A percentile compares a stretch with the other conserved stretches of the same genome.
phyloP scores from a whole-genome alignment of 2,797 vertebrate species.

The Phoebastria nigripes region DNA sequence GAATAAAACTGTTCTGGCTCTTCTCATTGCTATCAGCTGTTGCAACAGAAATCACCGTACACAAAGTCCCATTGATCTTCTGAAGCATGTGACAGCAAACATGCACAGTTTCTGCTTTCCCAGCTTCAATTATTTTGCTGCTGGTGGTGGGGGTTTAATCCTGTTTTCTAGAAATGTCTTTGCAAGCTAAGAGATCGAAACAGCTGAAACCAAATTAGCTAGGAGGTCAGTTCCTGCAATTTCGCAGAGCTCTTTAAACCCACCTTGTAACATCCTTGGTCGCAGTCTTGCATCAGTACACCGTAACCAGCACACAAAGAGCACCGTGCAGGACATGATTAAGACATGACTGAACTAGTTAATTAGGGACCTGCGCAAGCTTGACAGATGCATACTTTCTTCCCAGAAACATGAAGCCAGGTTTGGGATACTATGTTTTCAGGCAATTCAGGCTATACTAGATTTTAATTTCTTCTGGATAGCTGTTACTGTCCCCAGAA shows the following conservation, averaged over 20 bases:
- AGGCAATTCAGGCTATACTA: neutral
- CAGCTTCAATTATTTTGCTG: neutral
- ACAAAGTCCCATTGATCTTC: neutral
- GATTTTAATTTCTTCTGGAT: neutral
- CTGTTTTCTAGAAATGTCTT: neutral
- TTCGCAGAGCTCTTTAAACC: neutral
- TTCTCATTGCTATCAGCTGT: neutral
- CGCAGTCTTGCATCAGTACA: neutral
- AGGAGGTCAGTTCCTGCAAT: neutral
- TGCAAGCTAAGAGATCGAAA: neutral
- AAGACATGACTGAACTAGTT: conserved; percentile 4
- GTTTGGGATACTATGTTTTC: neutral
- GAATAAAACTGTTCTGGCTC: neutral
- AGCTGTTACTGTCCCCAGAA: neutral
- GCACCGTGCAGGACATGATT: neutral
- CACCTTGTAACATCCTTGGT: neutral
- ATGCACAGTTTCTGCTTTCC: neutral
- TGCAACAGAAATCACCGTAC: neutral
- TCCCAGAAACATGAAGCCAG: neutral
- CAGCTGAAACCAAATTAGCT: neutral
- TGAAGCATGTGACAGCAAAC: neutral
- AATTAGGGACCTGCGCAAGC: neutral
- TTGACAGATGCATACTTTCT: neutral
- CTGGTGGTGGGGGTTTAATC: neutral
- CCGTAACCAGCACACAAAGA: neutral